phyloP scores from a whole-genome alignment of 2,888 invertebrate species.

The Mesoligia furuncula region DNA sequence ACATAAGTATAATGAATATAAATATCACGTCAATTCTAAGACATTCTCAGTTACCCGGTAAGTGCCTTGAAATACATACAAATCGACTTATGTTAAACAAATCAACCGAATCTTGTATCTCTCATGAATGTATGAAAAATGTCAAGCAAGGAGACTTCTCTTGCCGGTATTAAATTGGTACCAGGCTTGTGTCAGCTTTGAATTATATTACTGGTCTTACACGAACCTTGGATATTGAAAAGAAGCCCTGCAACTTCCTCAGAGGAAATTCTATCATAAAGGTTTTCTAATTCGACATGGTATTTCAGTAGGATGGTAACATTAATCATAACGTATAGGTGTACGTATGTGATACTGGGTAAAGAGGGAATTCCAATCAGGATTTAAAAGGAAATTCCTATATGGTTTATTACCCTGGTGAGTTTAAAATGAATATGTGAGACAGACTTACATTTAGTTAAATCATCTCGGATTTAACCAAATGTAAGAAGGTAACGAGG shows the following conservation, averaged over 20 bases:
- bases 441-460: background rate
- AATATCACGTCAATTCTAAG: slow-evolving; percentile 23
- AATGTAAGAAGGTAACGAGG: background rate
- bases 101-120: slow-evolving; percentile 23
- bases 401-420: background rate
- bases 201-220: slow-evolving; percentile 56
- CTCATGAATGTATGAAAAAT: slow-evolving; percentile 32
- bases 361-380: background rate
- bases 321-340: slow-evolving; percentile 5
- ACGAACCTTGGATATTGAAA: slow-evolving; percentile 64
- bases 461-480: background rate
- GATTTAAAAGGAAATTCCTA: background rate
- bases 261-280: slow-evolving; percentile 37
- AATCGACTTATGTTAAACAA: slow-evolving; percentile 35
- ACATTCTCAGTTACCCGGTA: slow-evolving; percentile 35
- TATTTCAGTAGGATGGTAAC: slow-evolving; percentile 9
- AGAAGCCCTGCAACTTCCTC: slow-evolving; percentile 66
- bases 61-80: slow-evolving; percentile 32
- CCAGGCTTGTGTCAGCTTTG: slow-evolving; percentile 44
- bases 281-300: slow-evolving; percentile 21
- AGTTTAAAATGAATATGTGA: background rate
- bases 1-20: background rate
- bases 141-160: slow-evolving; percentile 14
- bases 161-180: slow-evolving; percentile 47
- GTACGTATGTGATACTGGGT: background rate